These are phyloP conservation scores for Tapera naevia DNA, from an alignment of 2,797 vertebrate genomes.

Conservation along the genomic window DNA sequence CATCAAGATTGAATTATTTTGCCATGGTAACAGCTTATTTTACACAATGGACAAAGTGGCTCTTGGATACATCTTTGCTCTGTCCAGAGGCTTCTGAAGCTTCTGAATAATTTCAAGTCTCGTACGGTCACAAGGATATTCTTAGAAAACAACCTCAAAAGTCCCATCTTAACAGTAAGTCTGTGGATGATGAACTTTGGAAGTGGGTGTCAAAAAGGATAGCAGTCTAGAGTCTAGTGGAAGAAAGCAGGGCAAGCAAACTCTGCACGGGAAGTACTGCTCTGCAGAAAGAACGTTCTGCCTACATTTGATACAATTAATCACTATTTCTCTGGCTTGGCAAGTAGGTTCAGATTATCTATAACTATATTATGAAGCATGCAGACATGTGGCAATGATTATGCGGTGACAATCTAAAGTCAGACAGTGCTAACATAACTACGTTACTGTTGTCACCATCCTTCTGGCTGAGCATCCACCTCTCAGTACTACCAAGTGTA, in stretches of 20 bases:
- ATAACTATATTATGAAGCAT: slow-evolving; percentile 11
- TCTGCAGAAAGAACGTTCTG: neutral
- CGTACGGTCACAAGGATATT: neutral
- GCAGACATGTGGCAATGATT: slow-evolving; percentile 36
- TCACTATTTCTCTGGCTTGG: slow-evolving; percentile 8
- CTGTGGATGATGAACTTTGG: neutral
- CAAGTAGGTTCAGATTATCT: slow-evolving; percentile 30
- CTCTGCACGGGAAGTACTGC: neutral
- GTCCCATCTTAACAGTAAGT: neutral
- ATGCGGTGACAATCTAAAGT: slow-evolving; percentile 40
- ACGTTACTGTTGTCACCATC: slow-evolving; percentile 52
- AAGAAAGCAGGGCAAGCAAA: slow-evolving; percentile 38
- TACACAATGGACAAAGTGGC: neutral
- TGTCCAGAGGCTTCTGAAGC: neutral
- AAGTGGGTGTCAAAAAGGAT: slow-evolving; percentile 29
- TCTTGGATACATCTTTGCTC: neutral
- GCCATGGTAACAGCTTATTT: neutral
- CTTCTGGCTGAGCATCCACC: slow-evolving; percentile 48
- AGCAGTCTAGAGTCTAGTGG: neutral
- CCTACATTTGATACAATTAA: neutral
- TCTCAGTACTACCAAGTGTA: slow-evolving; percentile 35
- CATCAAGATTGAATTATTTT: neutral
- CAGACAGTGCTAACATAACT: slow-evolving; percentile 38
- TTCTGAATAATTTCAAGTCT: neutral
- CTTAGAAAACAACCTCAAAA: slow-evolving; percentile 17